Evolutionary conservation across 2,888 invertebrate species (phyloP), one percentile per base, ranked within the genome.

Genomic region (Brachyopa scutellaris): DNA sequence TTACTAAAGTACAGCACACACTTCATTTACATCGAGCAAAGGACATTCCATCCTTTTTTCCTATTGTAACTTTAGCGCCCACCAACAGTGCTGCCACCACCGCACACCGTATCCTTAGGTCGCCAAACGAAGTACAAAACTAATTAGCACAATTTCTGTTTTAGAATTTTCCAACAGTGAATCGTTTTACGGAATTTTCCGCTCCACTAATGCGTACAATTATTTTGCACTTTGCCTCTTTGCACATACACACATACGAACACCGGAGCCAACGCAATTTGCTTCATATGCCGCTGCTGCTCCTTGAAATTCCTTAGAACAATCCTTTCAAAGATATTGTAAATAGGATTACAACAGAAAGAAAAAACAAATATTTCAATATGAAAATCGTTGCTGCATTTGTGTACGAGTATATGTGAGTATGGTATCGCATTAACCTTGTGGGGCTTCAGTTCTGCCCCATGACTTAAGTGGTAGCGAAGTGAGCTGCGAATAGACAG

Each of bases 201-300:
- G 84, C 80, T 80, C 84, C 72, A 84, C 72, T 84, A 84, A 80
- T 77, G 80, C 76, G 76, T 77, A 66, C 84, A 84, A 74, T 74
- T 78, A 74, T 79, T 78, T 64, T 78, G 74, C 76, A 76, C 67
- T 79, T 76, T 80, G 72, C 67, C 45, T 42, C 31, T 29, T 45
- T 40, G 53, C 47, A 49, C 45, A 21, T 31, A 55, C 17, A 45
- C 38, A 61, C 55, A 40, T 1, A 11, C 36, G 5, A 13, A 3
- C 11, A 15, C 6, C 4, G 40, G n/a, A 9, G 15, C 51, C 13
- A 59, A 59, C 51, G 51, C 49, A 31, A 53, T 72, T 59, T 57
- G 38, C 33, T 53, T 61, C 31, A 55, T 55, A 33, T 70, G 62
- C 45, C 40, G 45, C 47, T 17, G 4, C 26, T 49, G 78, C 17